Conservation (phyloP, 37 sponge, comb jelly and placozoan genomes). For the Dysidea cf. avara region DNA sequence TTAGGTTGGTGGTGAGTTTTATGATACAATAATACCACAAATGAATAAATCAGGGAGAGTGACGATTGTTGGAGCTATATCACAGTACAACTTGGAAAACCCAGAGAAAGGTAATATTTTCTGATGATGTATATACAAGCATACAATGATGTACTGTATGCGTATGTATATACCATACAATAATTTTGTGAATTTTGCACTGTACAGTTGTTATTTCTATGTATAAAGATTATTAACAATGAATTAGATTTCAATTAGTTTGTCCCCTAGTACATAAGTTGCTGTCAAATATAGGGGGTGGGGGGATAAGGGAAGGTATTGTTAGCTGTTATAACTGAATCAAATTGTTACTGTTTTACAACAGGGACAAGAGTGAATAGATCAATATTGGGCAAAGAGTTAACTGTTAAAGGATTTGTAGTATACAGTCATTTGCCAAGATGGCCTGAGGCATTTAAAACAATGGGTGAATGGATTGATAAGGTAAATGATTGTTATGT, state of each 20-base stretch:
- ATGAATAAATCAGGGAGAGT: conserved; percentile 82
- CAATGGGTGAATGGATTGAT: conserved; percentile 61
- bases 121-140: background rate
- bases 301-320: no score
- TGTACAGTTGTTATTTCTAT: no score
- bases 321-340: no score
- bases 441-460: conserved; percentile 61
- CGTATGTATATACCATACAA: background rate
- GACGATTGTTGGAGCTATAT: conserved; percentile 72
- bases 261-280: no score
- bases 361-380: conserved; percentile 5
- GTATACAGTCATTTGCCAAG: conserved; percentile 36
- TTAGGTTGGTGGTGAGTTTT: conserved; percentile 88
- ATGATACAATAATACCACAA: conserved; percentile 50
- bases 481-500: conserved; percentile 38
- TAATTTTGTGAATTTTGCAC: background rate
- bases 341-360: no score
- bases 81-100: conserved; percentile 62
- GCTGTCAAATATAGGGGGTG: no score
- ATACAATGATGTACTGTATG: background rate
- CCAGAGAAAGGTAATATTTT: conserved; percentile 12
- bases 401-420: conserved; percentile 74
- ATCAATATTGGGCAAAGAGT: conserved; percentile 50
- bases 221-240: no score
- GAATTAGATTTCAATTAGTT: no score